Evolutionary conservation across 1,140 invertebrate species (phyloP).

Genomic region (Whitmania pigra): DNA sequence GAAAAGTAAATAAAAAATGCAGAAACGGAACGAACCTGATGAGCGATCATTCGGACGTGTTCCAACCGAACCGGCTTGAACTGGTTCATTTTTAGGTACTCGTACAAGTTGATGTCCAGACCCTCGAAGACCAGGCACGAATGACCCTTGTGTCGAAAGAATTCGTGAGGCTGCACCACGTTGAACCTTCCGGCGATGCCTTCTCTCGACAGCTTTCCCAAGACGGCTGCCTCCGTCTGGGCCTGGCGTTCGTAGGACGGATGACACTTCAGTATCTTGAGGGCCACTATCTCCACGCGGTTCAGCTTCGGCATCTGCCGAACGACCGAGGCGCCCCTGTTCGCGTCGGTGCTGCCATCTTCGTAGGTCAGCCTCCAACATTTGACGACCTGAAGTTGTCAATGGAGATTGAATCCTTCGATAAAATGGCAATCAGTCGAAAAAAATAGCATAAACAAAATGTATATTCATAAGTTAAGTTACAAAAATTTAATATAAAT

Average conservation of each 20-base stretch:
- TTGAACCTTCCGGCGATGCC: constrained; percentile 75
- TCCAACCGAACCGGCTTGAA: constrained; percentile 93
- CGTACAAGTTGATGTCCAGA: constrained; percentile 98
- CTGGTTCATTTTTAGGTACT: constrained; percentile 99
- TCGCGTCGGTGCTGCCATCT: no score
- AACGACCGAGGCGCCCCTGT: neutral
- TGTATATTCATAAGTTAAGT: neutral
- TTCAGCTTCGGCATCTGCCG: neutral
- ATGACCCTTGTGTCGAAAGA: constrained; percentile 98
- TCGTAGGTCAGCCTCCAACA: constrained; percentile 90
- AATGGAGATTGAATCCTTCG: neutral
- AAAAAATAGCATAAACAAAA: neutral
- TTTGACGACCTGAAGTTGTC: constrained; percentile 75
- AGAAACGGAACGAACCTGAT: constrained; percentile 59
- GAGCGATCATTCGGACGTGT: constrained; percentile 92
- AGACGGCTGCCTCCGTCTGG: constrained; percentile 96
- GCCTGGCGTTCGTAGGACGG: constrained; percentile 98
- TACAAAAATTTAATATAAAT: neutral
- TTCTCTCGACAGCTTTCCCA: constrained; percentile 91
- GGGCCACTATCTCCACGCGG: constrained; percentile 99
- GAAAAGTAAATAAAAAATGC: neutral
- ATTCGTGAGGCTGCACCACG: constrained; percentile 97
- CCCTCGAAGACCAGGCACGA: constrained; percentile 99
- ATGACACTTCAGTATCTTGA: constrained; percentile 99
- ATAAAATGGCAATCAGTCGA: neutral